phyloP scores from a whole-genome alignment of 2,888 invertebrate genomes.

The Cyaniris semiargus region DNA sequence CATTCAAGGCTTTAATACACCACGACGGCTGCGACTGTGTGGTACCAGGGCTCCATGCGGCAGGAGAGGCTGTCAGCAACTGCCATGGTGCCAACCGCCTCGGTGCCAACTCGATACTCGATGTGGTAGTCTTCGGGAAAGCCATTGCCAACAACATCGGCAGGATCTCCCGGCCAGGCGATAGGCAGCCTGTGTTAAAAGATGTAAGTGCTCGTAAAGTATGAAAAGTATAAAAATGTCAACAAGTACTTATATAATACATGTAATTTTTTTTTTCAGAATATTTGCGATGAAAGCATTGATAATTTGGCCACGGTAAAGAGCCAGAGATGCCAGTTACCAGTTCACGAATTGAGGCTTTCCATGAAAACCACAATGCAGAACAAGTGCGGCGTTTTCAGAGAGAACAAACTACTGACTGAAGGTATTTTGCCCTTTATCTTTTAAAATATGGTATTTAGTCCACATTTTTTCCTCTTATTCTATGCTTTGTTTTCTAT shows the following conservation, averaged over 20 bases:
- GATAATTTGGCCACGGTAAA: slow-evolving; percentile 93
- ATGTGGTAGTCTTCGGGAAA: slow-evolving; percentile 97
- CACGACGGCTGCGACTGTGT: slow-evolving; percentile 82
- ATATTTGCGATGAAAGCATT: slow-evolving; percentile 92
- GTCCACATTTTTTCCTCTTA: too few relatives aligned
- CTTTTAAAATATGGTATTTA: too few relatives aligned
- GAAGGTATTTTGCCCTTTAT: slow-evolving; percentile 81
- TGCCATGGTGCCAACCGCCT: slow-evolving; percentile 99
- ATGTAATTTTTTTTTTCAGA: slow-evolving; percentile 65
- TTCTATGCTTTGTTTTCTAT: neutral
- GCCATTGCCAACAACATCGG: slow-evolving; percentile 94
- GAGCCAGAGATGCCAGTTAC: slow-evolving; percentile 85
- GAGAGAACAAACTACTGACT: slow-evolving; percentile 89
- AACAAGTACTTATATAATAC: neutral
- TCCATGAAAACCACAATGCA: slow-evolving; percentile 98
- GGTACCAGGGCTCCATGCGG: slow-evolving; percentile 94
- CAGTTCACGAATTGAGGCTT: slow-evolving; percentile 89
- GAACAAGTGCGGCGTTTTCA: slow-evolving; percentile 97
- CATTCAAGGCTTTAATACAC: slow-evolving; percentile 78
- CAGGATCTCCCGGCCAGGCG: slow-evolving; percentile 90
- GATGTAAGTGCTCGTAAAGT: slow-evolving; percentile 72
- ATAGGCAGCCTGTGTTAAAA: slow-evolving; percentile 84
- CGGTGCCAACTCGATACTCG: slow-evolving; percentile 98
- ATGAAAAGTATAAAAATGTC: slow-evolving; percentile 4
- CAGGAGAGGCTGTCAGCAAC: slow-evolving; percentile 95